Evolutionary conservation across 2,888 invertebrate genomes (phyloP), one percentile per base, ranked within the genome.

Genomic region (Himalopsyche japonica): DNA sequence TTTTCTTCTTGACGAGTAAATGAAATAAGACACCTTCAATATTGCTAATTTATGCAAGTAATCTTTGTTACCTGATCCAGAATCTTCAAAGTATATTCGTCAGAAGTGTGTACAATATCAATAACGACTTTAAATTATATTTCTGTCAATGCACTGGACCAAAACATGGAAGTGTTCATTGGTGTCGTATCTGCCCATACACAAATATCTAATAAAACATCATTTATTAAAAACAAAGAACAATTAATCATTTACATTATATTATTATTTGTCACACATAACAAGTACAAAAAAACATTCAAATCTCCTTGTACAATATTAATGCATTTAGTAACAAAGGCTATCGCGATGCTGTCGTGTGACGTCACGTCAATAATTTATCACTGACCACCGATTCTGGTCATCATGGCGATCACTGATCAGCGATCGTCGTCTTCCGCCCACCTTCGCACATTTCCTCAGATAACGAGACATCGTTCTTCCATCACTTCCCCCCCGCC

Each of bases 381-480:
- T 79, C 43, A 43, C 47, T 70, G 70, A 70, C 70, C 70, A 27
- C 70, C 70, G 70, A 70, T 70, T 70, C 70, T 70, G 70, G 70
- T 5, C 70, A 70, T 70, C 70, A 30, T 70, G 70, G 70, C 70
- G 70, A 70, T 70, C 70, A 15, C 70, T 70, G 70, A 70, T 70
- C 70, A 70, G 70, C 70, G 70, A 70, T 70, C 24, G 12, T 70
- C 70, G 70, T 70, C 70, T 70, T 27, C 64, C 27, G 57, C 32
- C 80, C 64, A 43, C 30, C 32, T 32, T 32, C 64, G 37, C 80
- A 32, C 34, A n/a, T 18, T 24, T 48, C 79, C 48, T 79, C 79
- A 32, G 84, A 82, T 84, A 86, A 86, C 80, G 77, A 84, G 80
- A 86, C 84, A 86, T 64, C 64, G 82, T 86, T 86, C 84, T 86